Base-by-base conservation (phyloP, 64 coral and sea anemone genomes). In the Platygyra sinensis region DNA sequence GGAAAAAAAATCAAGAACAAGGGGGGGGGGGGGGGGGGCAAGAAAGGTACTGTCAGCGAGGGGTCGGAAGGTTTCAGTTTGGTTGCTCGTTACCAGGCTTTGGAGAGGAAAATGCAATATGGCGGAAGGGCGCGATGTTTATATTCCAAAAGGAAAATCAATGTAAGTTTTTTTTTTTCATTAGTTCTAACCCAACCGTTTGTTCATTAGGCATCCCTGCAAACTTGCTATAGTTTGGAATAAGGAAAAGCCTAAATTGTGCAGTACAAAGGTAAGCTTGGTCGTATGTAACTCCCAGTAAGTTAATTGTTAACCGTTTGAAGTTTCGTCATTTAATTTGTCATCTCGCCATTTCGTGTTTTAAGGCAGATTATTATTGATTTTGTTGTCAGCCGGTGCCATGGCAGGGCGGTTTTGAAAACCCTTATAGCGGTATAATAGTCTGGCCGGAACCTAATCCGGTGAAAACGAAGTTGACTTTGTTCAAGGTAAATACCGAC, bases 371-470 rank as follows among this genome's bases (percentile, higher is more conserved):
- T 46, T 36, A 36, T 36, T 46, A 46, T 46, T 46, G 12, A 16
- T 29, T 31, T 11, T 76, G 73, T 78, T 78, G 55, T 11, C 76
- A 78, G 76, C 76, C 76, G 15, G 33, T 78, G 11, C 76, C 6
- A 20, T 78, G 76, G 76, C 76, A 78, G 22, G 3, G 42, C 17
- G 76, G 46, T 24, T 25, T 22, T 78, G 27, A 50, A 13, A 78
- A 78, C 51, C 46, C 76, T 24, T 14, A 7, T 19, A 10, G 76
- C 3, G 76, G 76, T 20, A 52, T 78, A 52, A 39, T 52, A 25
- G 76, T 78, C 49, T 78, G 76, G 76, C 38, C 38, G 8, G 76
- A 78, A 46, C 76, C 76, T 12, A 49, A 78, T 25, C 76, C 76
- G 6, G 76, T 78, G 2, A 78, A 46, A 52, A 10, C 50, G 16